phyloP scores from a whole-genome alignment of 2,113 vertebrate species.

The Centropus bengalensis region DNA sequence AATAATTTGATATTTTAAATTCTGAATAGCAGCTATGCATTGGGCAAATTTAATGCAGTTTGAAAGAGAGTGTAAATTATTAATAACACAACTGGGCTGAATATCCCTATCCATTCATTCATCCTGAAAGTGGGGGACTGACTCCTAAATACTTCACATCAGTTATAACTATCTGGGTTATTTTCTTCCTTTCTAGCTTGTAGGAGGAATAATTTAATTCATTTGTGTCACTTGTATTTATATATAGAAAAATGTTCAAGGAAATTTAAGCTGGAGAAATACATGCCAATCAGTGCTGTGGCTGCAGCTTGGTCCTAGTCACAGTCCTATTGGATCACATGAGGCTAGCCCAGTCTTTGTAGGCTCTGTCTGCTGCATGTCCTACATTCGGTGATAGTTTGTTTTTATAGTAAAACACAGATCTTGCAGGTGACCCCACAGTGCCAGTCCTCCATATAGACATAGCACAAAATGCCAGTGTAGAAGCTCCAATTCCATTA shows the following conservation, averaged over 20 bases:
- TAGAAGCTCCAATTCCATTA: background rate
- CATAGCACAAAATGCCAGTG: background rate
- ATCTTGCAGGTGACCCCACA: background rate
- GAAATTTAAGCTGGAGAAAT: background rate
- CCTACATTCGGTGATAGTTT: background rate
- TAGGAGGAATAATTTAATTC: background rate
- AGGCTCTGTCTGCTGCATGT: background rate
- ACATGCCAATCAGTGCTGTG: background rate
- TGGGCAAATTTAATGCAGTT: background rate
- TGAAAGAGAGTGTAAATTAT: slow-evolving; percentile 27
- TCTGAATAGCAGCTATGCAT: background rate
- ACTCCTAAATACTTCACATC: background rate
- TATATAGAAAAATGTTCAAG: background rate
- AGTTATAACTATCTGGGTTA: background rate
- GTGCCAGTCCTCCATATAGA: background rate
- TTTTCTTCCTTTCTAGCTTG: background rate
- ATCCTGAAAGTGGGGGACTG: background rate
- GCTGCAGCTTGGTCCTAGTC: background rate
- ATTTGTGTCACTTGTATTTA: background rate
- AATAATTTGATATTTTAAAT: slow-evolving; percentile 41
- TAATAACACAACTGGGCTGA: background rate
- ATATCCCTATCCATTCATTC: background rate
- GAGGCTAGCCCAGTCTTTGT: background rate
- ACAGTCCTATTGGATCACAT: background rate
- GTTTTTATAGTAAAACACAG: background rate